Evolutionary conservation across 2,797 vertebrate genomes (phyloP).

Genomic region (Orientallactaga sibirica): DNA sequence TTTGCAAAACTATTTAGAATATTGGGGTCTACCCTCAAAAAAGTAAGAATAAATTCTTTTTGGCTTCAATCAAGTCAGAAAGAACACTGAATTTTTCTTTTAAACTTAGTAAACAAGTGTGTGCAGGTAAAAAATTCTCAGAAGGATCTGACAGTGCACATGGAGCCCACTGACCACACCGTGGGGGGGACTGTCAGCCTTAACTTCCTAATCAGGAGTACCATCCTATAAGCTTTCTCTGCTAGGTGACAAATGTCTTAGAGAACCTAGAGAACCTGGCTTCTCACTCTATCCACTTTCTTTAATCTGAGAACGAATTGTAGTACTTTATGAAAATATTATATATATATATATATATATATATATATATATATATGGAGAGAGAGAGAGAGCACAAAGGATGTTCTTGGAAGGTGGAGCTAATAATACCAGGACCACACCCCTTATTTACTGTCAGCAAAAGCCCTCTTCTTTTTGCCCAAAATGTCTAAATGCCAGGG

Average conservation of each 20-base stretch:
- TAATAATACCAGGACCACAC: not conserved
- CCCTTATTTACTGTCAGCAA: not conserved
- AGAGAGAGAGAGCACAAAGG: not conserved
- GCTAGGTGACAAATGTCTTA: not conserved
- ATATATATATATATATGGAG: too few relatives aligned
- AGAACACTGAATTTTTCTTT: not conserved
- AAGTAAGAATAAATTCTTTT: not conserved
- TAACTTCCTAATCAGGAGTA: rapidly evolving
- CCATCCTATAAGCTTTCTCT: rapidly evolving
- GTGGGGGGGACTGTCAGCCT: not conserved
- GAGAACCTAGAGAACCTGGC: too few relatives aligned
- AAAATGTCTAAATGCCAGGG: not conserved
- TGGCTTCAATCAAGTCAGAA: not conserved
- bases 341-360: not conserved
- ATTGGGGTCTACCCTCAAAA: not conserved
- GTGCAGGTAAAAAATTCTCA: not conserved
- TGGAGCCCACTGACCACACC: not conserved
- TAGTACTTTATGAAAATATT: not conserved
- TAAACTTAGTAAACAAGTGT: not conserved
- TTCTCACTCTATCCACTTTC: not conserved
- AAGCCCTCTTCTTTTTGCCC: not conserved
- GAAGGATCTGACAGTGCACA: not conserved
- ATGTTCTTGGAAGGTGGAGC: not conserved
- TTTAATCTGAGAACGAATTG: not conserved
- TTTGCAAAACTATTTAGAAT: not conserved